Conservation (phyloP, 2,888 invertebrate genomes). For the Cetonia aurata region DNA sequence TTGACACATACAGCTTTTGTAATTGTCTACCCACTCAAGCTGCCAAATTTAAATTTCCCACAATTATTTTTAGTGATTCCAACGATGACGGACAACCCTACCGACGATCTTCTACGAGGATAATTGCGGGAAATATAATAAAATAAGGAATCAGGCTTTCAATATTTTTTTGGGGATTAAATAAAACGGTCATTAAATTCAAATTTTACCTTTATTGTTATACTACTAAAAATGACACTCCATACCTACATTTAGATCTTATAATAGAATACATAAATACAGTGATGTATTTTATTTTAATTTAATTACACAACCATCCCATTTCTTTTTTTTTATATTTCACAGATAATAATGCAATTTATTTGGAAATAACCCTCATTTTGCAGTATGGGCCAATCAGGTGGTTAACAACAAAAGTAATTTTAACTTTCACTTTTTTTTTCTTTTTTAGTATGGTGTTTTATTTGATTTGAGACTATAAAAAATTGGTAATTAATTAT, state of each 20-base stretch:
- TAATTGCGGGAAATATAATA: too few species aligned
- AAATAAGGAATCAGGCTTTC: too few species aligned
- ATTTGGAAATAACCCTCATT: slow-evolving; percentile 24
- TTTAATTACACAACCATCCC: slow-evolving; percentile 39
- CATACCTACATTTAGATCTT: slow-evolving; percentile 59
- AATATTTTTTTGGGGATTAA: too few species aligned
- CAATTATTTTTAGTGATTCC: too few species aligned
- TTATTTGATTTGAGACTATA: slow-evolving; percentile 32
- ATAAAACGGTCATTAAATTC: slow-evolving; percentile 42
- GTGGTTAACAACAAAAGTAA: slow-evolving; percentile 37
- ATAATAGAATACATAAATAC: slow-evolving; percentile 59
- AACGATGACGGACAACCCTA: too few species aligned
- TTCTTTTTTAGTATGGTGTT: slow-evolving; percentile 7
- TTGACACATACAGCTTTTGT: too few species aligned
- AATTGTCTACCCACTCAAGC: too few species aligned
- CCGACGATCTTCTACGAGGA: too few species aligned
- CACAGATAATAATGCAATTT: slow-evolving; percentile 26
- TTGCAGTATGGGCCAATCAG: slow-evolving; percentile 40
- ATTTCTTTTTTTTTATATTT: slow-evolving; percentile 2
- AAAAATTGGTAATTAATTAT: slow-evolving; percentile 45
- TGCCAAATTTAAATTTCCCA: too few species aligned
- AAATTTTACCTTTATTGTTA: slow-evolving; percentile 56
- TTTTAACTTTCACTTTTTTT: slow-evolving; percentile 16
- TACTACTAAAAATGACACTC: slow-evolving; percentile 59
- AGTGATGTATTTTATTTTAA: slow-evolving; percentile 54